phyloP scores from a whole-genome alignment of 30 jellyfish, hydroid and myxozoan species.

The Aurelia sp. region DNA sequence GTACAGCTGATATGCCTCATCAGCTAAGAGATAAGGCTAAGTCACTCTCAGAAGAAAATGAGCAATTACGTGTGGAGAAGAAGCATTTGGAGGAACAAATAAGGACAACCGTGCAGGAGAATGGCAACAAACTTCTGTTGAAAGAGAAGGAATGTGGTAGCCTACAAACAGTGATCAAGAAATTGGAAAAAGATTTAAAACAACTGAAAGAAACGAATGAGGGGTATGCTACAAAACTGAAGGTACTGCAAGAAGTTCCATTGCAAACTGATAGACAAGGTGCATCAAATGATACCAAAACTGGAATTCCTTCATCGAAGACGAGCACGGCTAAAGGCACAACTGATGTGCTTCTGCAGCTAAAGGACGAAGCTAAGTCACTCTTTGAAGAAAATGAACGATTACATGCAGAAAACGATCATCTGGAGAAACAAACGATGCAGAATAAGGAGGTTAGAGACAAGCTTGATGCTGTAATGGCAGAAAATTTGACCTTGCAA shows the following conservation, averaged over 20 bases:
- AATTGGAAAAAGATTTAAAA: background rate
- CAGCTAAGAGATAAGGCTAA: background rate
- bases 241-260: background rate
- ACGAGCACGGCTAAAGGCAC: background rate
- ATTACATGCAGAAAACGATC: background rate
- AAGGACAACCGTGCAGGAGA: no score
- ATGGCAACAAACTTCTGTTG: no score
- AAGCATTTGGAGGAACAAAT: no score
- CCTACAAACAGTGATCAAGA: background rate
- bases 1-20: background rate
- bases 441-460: background rate
- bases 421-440: background rate
- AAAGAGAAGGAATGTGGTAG: background rate
- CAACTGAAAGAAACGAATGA: background rate
- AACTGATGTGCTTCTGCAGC: background rate
- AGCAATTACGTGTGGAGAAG: constrained; percentile 3
- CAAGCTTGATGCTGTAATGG: constrained; percentile 9
- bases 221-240: background rate
- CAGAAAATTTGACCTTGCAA: background rate
- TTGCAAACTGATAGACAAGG: no score
- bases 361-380: background rate
- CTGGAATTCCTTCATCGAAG: background rate
- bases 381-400: constrained; percentile 35
- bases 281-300: background rate
- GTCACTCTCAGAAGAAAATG: background rate